A percentile compares a stretch with the other conserved stretches of the same genome.
phyloP scores from a whole-genome alignment of 2,797 vertebrate species.

The Amazona finschi region DNA sequence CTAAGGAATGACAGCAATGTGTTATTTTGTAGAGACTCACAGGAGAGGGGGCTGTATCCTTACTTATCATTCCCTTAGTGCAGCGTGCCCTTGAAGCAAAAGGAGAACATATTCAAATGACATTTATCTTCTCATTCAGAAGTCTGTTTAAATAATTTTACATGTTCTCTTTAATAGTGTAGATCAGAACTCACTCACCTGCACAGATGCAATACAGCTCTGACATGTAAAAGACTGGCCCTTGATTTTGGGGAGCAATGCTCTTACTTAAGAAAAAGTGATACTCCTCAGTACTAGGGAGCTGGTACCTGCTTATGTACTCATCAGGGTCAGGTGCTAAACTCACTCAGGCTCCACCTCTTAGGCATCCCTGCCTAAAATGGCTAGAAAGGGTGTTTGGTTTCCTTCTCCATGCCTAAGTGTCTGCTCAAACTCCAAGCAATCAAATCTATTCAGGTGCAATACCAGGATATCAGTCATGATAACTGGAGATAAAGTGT shows the following conservation, averaged over 20 bases:
- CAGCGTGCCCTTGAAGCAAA: neutral
- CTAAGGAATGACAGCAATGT: neutral
- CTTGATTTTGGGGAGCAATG: neutral
- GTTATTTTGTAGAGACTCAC: neutral
- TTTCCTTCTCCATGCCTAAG: neutral
- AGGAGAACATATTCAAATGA: neutral
- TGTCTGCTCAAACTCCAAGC: neutral
- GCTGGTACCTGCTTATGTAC: rapidly evolving
- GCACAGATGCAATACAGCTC: neutral
- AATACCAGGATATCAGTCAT: neutral
- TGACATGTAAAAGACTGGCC: neutral
- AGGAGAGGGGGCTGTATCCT: neutral
- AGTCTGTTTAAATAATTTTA: neutral
- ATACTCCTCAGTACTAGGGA: neutral
- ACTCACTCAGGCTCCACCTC: neutral
- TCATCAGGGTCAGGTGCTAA: neutral
- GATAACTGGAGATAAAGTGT: neutral
- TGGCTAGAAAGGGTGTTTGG: neutral
- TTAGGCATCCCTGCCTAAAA: neutral
- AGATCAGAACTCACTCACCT: neutral
- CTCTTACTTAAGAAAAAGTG: neutral
- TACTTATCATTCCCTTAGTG: neutral
- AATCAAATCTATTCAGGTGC: neutral
- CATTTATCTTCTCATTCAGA: neutral
- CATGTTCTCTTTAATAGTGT: neutral